Conservation (phyloP, 2,888 invertebrate species). For the Unio pictorum region DNA sequence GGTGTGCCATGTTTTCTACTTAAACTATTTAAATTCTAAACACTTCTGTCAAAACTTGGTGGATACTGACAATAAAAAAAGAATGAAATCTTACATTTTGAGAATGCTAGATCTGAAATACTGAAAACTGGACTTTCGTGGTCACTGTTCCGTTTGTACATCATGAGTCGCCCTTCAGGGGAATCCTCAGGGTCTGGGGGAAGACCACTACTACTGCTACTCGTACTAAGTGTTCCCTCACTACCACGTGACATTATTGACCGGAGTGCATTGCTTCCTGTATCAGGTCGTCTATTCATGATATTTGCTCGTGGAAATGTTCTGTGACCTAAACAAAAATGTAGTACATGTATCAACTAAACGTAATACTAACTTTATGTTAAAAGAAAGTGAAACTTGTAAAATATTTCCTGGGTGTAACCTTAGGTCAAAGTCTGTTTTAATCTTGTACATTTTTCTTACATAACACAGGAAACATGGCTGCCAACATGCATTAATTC, state of each 20-base stretch:
- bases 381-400: too few relatives aligned
- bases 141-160: slow-evolving; percentile 45
- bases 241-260: slow-evolving; percentile 56
- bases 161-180: slow-evolving; percentile 53
- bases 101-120: slow-evolving; percentile 41
- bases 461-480: too few relatives aligned
- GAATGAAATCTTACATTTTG: slow-evolving; percentile 53
- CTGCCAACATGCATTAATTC: too few relatives aligned
- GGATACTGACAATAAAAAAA: background rate
- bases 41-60: background rate
- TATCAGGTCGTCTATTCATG: slow-evolving; percentile 45
- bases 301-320: slow-evolving; percentile 59
- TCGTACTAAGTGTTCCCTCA: slow-evolving; percentile 60
- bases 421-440: too few relatives aligned
- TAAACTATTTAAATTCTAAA: background rate
- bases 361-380: background rate
- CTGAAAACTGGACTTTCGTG: slow-evolving; percentile 47
- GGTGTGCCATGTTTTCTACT: too few relatives aligned
- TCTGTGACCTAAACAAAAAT: slow-evolving; percentile 37
- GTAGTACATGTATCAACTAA: background rate
- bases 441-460: too few relatives aligned
- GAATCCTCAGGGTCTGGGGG: slow-evolving; percentile 64
- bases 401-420: too few relatives aligned
- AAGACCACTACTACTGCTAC: slow-evolving; percentile 66
- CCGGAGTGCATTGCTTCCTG: slow-evolving; percentile 41